Evolutionary conservation across 2,113 vertebrate species (phyloP).

Genomic region (Tauraco erythrolophus): DNA sequence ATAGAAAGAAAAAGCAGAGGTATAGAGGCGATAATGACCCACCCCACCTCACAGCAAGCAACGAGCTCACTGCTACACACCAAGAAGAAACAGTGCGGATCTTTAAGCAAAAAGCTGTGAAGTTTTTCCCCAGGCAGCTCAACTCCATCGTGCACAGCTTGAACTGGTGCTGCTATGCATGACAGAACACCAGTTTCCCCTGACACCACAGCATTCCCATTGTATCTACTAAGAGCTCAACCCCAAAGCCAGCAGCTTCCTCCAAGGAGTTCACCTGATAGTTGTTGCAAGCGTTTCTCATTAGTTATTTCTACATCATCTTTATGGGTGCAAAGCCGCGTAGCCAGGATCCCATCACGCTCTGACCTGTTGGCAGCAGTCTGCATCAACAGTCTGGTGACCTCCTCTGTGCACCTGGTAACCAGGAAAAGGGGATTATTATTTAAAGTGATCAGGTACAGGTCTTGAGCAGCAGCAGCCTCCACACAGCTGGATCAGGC

Average conservation of each 20-base stretch:
- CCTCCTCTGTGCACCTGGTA: constrained; percentile 89
- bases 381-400: constrained; percentile 80
- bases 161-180: background rate
- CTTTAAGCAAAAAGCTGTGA: background rate
- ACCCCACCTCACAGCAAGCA: background rate
- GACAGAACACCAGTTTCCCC: background rate
- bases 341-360: constrained; percentile 92
- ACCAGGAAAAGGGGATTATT: background rate
- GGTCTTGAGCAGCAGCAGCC: background rate
- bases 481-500: background rate
- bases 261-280: constrained; percentile 80
- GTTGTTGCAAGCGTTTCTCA: constrained; percentile 82
- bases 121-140: background rate
- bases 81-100: background rate
- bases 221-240: background rate
- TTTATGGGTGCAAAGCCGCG: constrained; percentile 94
- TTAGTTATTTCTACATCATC: constrained; percentile 96
- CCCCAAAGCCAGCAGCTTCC: background rate
- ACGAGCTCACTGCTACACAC: background rate
- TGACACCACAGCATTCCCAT: background rate
- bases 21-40: background rate
- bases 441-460: background rate
- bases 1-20: background rate
- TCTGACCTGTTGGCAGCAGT: constrained; percentile 86
- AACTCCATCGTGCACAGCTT: background rate